A percentile compares a stretch with the other conserved stretches of the same genome.
These are phyloP conservation scores for Chaetodon auriga DNA, from an alignment of 2,113 vertebrate species.

Conservation along the genomic window DNA sequence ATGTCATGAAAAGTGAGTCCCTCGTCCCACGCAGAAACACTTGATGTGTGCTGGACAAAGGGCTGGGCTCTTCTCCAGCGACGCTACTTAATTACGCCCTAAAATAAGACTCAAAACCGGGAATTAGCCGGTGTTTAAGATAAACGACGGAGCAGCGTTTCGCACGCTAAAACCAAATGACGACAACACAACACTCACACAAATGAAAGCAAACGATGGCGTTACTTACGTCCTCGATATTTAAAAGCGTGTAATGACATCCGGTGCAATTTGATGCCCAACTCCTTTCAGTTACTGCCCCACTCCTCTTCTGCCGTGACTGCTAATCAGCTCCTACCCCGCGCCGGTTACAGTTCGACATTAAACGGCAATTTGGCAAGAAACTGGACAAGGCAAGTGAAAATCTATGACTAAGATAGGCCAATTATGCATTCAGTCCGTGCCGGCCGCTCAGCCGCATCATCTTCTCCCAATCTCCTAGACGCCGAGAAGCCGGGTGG, in stretches of 20 bases:
- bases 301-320: conserved; percentile 13
- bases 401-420: conserved; percentile 55
- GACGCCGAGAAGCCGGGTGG: conserved; percentile 43
- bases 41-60: conserved; percentile 17
- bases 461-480: conserved; percentile 68
- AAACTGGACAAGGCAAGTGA: conserved; percentile 72
- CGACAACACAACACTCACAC: background rate
- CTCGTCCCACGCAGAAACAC: background rate
- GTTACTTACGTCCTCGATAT: conserved; percentile 76
- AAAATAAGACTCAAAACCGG: background rate
- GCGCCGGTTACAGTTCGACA: conserved; percentile 56
- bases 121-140: background rate
- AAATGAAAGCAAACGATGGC: background rate
- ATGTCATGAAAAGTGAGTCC: background rate
- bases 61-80: conserved; percentile 1
- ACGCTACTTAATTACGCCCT: background rate
- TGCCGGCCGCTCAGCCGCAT: conserved; percentile 68
- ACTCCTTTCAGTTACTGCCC: conserved; percentile 45
- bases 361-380: conserved; percentile 75
- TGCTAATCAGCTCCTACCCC: conserved; percentile 34
- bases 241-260: conserved; percentile 80
- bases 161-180: background rate
- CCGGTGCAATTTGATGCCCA: conserved; percentile 76
- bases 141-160: background rate
- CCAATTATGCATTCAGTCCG: conserved; percentile 67